Evolutionary conservation across 2,797 vertebrate species (phyloP), one percentile per base, ranked within the genome.

Genomic region (Setipinna tenuifilis): DNA sequence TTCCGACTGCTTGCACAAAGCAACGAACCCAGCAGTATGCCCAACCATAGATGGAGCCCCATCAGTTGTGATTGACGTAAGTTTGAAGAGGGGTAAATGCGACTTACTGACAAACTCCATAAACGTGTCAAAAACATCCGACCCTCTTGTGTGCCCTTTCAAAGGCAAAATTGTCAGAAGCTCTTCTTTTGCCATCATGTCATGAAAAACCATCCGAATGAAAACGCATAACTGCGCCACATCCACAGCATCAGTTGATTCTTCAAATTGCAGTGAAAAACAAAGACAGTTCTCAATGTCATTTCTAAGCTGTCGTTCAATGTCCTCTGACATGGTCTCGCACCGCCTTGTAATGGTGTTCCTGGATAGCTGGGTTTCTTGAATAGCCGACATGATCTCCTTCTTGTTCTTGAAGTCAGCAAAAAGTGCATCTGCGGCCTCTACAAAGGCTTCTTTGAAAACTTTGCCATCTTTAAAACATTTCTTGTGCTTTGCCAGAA

Each of bases 111-210:
- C 71, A 59, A 85, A 87, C 58, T 85, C 86, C 75, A 84, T 87
- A 31, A 89, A 89, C 50, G 44, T n/a, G 2, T 86, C 21, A 23
- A 86, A 88, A 82, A 88, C 84, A 81, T 88, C 81, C 17, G 54
- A 35, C 1, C 81, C 82, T 19, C 23, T 21, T 2, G 78, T 87
- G 41, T 86, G 46, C 81, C 75, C 57, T 68, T 85, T 87, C 57
- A n/a, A n/a, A n/a, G n/a, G n/a, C 35, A 85, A 83, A 81, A 85
- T 83, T 54, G 81, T 81, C 9, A 83, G 68, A 35, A 87, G 81
- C 75, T 85, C 84, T n/a, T 87, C 87, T 82, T 82, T 85, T 44
- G 84, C 75, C 41, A 28, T 83, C 84, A 81, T 85, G 50, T 85
- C 82, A 12, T 46, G 21, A 82, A 87, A 87, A 58, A 83, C 50